Evolutionary conservation across 2,797 vertebrate genomes (phyloP).

Genomic region (Dallia pectoralis): DNA sequence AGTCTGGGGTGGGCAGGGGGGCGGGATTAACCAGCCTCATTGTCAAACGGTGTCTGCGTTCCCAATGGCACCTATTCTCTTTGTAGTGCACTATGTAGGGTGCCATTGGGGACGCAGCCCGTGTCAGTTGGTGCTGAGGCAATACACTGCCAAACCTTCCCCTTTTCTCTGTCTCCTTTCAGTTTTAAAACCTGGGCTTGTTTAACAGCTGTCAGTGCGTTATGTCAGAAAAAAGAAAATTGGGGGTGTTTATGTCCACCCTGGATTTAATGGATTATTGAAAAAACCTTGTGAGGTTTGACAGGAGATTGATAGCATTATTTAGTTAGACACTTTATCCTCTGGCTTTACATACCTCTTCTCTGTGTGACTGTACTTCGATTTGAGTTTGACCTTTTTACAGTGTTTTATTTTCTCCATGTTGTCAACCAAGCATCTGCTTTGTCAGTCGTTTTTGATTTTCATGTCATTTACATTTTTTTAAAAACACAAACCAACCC

Average conservation of each 20-base stretch:
- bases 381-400: conserved; percentile 25
- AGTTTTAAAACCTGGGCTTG: conserved; percentile 57
- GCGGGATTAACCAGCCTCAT: not conserved
- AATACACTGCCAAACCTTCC: conserved; percentile 74
- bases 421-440: conserved; percentile 21
- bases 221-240: conserved; percentile 18
- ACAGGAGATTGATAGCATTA: conserved; percentile 23
- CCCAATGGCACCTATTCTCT: not conserved
- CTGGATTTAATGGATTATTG: not conserved
- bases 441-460: conserved; percentile 13
- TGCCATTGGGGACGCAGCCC: conserved; percentile 22
- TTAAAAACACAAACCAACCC: conserved; percentile 43
- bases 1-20: too few relatives aligned
- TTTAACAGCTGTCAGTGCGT: conserved; percentile 61
- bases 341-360: conserved; percentile 8
- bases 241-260: not conserved
- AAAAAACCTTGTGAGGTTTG: conserved; percentile 29
- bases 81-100: not conserved
- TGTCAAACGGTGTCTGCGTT: conserved; percentile 21
- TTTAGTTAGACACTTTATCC: too few relatives aligned
- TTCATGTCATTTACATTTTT: conserved; percentile 21
- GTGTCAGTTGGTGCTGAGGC: conserved; percentile 33
- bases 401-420: conserved; percentile 35
- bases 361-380: conserved; percentile 17
- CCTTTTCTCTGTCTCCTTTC: conserved; percentile 43